phyloP scores from a whole-genome alignment of 2,888 invertebrate species.

The Drosophila quinaria region DNA sequence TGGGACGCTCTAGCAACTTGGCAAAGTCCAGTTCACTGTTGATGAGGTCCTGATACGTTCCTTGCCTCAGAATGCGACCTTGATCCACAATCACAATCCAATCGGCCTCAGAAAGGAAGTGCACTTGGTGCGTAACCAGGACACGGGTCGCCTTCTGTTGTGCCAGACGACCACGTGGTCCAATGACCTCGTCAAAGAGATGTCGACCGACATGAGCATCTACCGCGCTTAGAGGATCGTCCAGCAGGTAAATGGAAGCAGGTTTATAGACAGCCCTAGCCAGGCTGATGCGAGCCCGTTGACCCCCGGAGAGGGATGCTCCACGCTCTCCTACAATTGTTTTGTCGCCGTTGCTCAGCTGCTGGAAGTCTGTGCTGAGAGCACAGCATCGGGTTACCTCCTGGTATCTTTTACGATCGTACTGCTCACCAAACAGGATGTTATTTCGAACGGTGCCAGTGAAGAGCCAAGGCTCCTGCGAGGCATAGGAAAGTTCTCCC shows the following conservation, averaged over 20 bases:
- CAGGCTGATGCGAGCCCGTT: slow-evolving; percentile 90
- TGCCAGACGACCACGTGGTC: slow-evolving; percentile 86
- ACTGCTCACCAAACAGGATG: slow-evolving; percentile 90
- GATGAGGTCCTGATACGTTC: slow-evolving; percentile 86
- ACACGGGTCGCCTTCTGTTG: slow-evolving; percentile 88
- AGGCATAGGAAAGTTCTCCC: slow-evolving; percentile 88
- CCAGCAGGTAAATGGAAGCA: slow-evolving; percentile 91
- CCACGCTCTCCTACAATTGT: slow-evolving; percentile 91
- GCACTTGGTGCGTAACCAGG: slow-evolving; percentile 92
- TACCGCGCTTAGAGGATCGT: slow-evolving; percentile 93
- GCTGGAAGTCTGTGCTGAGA: slow-evolving; percentile 86
- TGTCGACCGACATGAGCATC: slow-evolving; percentile 92
- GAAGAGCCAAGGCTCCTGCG: slow-evolving; percentile 91
- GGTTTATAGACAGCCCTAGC: slow-evolving; percentile 91
- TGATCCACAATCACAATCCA: slow-evolving; percentile 88
- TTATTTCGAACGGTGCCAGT: slow-evolving; percentile 89
- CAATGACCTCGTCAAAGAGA: slow-evolving; percentile 91
- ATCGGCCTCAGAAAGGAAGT: slow-evolving; percentile 89
- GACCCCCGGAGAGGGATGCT: slow-evolving; percentile 91
- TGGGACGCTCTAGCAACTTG: slow-evolving; percentile 85
- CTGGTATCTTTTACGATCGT: slow-evolving; percentile 88
- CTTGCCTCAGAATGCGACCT: slow-evolving; percentile 85
- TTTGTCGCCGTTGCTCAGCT: slow-evolving; percentile 89
- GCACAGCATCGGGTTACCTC: slow-evolving; percentile 86
- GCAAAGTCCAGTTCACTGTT: slow-evolving; percentile 87